A percentile compares a stretch with the other conserved stretches of the same genome.
phyloP scores from a whole-genome alignment of 2,113 vertebrate genomes.

The Hippopotamus amphibius region DNA sequence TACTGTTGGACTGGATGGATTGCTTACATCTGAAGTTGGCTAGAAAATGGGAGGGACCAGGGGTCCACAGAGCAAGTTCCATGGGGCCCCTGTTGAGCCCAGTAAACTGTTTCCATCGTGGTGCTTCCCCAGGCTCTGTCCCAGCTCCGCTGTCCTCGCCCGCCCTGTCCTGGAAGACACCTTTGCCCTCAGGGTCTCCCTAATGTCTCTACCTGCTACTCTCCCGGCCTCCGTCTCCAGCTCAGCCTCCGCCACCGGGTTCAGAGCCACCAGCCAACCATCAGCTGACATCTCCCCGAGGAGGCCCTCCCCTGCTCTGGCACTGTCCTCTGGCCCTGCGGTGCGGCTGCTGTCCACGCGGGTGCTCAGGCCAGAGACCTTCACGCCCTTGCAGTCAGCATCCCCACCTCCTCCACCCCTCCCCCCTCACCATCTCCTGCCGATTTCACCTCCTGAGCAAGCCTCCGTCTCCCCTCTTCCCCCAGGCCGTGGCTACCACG shows the following conservation, averaged over 20 bases:
- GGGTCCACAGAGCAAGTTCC: neutral
- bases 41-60: neutral
- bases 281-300: neutral
- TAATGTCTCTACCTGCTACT: neutral
- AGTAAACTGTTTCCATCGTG: neutral
- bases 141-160: neutral
- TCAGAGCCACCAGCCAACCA: neutral
- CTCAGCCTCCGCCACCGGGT: neutral
- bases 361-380: neutral
- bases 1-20: neutral
- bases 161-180: neutral
- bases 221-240: neutral
- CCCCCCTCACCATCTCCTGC: accelerated
- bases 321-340: neutral
- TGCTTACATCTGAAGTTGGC: neutral
- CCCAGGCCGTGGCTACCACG: neutral
- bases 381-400: neutral
- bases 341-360: neutral
- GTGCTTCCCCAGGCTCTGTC: neutral
- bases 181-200: no score
- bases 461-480: neutral
- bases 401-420: neutral
- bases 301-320: neutral
- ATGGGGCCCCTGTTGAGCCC: neutral
- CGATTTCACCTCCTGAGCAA: neutral